Evolutionary conservation across 1,140 invertebrate species (phyloP), one percentile per base, ranked within the genome.

Genomic region (Chionoecetes opilio): DNA sequence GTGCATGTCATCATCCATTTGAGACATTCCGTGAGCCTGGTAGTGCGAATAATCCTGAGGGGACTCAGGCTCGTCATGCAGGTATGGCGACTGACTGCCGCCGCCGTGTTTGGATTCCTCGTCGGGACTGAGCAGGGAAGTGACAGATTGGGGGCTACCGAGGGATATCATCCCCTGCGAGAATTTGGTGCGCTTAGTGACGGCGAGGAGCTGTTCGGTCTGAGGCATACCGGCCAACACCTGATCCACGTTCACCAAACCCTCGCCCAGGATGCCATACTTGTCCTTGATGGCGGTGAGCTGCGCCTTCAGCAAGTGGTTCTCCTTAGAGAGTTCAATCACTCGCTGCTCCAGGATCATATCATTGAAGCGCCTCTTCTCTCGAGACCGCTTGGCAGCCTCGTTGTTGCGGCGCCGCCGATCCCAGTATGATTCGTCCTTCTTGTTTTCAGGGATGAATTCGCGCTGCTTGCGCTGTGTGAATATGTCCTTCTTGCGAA

Each of bases 341-440:
- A 99, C 99, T 46, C 99, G 97, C 96, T 99, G 98, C 97, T 99
- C 99, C 14, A 99, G 97, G 0, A 99, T 99, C 98, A 99, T 99
- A 97, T 99, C 99, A 97, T 99, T 99, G 97, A 99, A 98, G 17
- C 99, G 98, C 29, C 99, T 97, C 97, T 99, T 99, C 97, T 99
- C 99, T 0, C 99, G 97, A 2, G 99, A 99, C 6, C 99, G 97
- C 97, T 99, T 99, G 37, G 99, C 99, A 0, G 99, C 99, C 97
- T 99, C 99, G 97, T 99, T 99, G 97, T 99, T 99, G 41, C 99
- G 98, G 82, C 99, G 97, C 82, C 99, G 97, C 38, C 99, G 97
- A 97, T 99, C 99, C 99, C 99, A 99, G 97, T 99, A 99, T 96
- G 98, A 99, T 96, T 99, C 99, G 96, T 99, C 99, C 97, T 99